phyloP scores from a whole-genome alignment of 2,888 invertebrate genomes.

The Helicoverpa assulta region DNA sequence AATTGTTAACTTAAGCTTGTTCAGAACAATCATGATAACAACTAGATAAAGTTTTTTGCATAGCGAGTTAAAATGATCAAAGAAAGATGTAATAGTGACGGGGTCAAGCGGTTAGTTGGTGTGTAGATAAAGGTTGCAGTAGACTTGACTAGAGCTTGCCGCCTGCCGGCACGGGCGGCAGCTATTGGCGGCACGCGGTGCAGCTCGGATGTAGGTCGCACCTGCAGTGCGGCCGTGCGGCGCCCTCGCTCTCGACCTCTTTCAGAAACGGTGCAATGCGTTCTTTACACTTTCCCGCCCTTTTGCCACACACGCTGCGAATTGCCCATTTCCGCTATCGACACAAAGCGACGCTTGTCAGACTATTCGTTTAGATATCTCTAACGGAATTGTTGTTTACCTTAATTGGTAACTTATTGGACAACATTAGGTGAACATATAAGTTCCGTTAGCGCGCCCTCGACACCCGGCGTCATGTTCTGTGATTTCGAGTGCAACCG shows the following conservation, averaged over 20 bases:
- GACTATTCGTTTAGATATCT: not conserved
- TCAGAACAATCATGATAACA: no score
- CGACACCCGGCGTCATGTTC: slow-evolving; percentile 4
- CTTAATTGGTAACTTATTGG: not conserved
- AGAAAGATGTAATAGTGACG: no score
- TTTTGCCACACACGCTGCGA: not conserved
- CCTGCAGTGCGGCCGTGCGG: slow-evolving; percentile 82
- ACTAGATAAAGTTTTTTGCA: no score
- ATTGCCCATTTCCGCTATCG: slow-evolving; percentile 5
- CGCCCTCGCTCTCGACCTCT: slow-evolving; percentile 71
- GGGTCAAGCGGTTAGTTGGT: no score
- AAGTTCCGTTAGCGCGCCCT: slow-evolving; percentile 22
- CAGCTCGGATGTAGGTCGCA: slow-evolving; percentile 79
- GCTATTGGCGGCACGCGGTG: slow-evolving; percentile 20
- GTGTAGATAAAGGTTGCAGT: no score
- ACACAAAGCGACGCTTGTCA: not conserved
- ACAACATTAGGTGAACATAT: slow-evolving; percentile 11
- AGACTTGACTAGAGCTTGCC: slow-evolving; percentile 5
- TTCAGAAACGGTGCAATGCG: slow-evolving; percentile 74
- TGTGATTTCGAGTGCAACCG: slow-evolving; percentile 15
- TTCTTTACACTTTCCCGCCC: slow-evolving; percentile 57
- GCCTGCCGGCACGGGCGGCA: slow-evolving; percentile 1
- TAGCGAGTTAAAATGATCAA: no score
- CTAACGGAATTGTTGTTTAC: not conserved
- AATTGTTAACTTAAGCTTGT: no score